Conservation (phyloP, 2,888 invertebrate genomes). For the Tricholauxania praeusta region DNA sequence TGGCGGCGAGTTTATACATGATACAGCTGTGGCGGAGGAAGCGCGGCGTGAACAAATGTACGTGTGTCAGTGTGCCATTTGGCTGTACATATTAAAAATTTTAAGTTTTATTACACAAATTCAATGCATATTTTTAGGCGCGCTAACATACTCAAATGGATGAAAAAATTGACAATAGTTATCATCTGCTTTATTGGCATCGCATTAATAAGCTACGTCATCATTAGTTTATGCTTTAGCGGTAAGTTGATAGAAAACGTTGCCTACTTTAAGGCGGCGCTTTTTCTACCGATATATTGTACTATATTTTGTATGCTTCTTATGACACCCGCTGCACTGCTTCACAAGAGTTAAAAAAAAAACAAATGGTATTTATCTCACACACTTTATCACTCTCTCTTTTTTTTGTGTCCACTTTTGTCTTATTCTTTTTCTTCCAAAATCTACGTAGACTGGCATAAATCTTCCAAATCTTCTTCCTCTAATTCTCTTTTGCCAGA, state of each 20-base stretch:
- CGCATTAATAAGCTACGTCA: slow-evolving; percentile 63
- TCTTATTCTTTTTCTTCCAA: slow-evolving; percentile 8
- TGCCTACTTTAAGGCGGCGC: no score
- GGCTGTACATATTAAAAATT: neutral
- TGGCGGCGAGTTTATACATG: slow-evolving; percentile 61
- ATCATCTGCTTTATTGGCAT: slow-evolving; percentile 64
- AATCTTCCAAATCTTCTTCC: slow-evolving; percentile 54
- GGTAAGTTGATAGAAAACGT: slow-evolving; percentile 54
- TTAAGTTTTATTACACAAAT: neutral
- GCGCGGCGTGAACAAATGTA: slow-evolving; percentile 62
- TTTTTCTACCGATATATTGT: neutral
- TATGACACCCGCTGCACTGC: slow-evolving; percentile 3
- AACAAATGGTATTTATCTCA: slow-evolving; percentile 5
- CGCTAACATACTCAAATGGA: slow-evolving; percentile 62
- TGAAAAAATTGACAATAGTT: slow-evolving; percentile 64
- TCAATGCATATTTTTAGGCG: slow-evolving; percentile 53
- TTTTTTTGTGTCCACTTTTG: slow-evolving; percentile 8
- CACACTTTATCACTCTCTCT: slow-evolving; percentile 35
- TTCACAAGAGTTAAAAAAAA: no score
- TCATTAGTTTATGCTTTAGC: slow-evolving; percentile 64
- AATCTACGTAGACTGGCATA: slow-evolving; percentile 58
- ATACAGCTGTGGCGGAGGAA: slow-evolving; percentile 60
- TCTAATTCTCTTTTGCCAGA: slow-evolving; percentile 62
- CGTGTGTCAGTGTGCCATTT: slow-evolving; percentile 30
- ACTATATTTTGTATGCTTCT: neutral